Percentiles rank a stretch among this genome's conserved stretches.
Conservation (phyloP, 2,888 invertebrate genomes). For the Aradus depressus region DNA sequence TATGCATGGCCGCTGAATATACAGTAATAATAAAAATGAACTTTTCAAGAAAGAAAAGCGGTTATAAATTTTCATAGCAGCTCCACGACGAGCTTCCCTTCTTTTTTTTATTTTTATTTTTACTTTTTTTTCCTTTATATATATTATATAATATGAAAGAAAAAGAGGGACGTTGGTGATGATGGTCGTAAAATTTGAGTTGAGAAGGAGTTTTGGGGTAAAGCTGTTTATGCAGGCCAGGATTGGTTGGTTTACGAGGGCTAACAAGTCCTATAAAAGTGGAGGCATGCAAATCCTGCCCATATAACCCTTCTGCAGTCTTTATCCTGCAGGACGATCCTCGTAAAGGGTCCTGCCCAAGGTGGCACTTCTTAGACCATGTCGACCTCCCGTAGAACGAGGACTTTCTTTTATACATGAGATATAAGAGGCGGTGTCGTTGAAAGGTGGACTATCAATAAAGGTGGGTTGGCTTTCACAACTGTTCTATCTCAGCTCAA, state of each 20-base stretch:
- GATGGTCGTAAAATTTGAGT: conserved; percentile 24
- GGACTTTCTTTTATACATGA: too few relatives aligned
- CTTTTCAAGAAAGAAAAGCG: neutral
- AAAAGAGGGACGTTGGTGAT: conserved; percentile 24
- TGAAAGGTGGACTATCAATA: too few relatives aligned
- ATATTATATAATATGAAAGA: conserved; percentile 17
- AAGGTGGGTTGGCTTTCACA: too few relatives aligned
- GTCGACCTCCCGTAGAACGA: too few relatives aligned
- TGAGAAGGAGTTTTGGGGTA: conserved; percentile 20
- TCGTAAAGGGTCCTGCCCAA: too few relatives aligned
- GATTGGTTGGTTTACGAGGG: conserved; percentile 22
- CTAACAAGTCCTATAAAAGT: conserved; percentile 23
- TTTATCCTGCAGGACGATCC: too few relatives aligned
- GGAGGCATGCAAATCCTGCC: conserved; percentile 24
- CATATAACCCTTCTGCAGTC: conserved; percentile 11
- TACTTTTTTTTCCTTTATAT: conserved; percentile 17
- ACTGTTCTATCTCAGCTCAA: too few relatives aligned
- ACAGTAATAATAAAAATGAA: conserved; percentile 13
- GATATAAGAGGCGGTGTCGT: too few relatives aligned
- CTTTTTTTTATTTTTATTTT: neutral
- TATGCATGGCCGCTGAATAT: conserved; percentile 7
- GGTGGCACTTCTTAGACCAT: too few relatives aligned
- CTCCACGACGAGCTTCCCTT: neutral
- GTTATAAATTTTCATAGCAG: conserved; percentile 15
- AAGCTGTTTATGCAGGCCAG: conserved; percentile 25